These are phyloP conservation scores for Leptothorax acervorum DNA, from an alignment of 2,888 invertebrate genomes.

Conservation along the genomic window DNA sequence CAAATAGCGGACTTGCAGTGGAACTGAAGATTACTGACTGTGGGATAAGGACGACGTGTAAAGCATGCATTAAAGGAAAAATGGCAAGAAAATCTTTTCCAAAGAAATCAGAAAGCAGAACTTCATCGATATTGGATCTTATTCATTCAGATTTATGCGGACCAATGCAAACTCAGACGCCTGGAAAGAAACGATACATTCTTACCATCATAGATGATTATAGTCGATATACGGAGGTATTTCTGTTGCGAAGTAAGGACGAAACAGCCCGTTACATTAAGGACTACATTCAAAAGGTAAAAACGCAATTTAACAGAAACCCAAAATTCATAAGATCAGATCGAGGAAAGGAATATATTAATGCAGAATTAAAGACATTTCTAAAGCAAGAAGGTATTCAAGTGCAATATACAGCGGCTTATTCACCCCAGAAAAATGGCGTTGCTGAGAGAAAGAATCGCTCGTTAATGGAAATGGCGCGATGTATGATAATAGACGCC, in stretches of 20 bases:
- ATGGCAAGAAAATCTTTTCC: conserved; percentile 66
- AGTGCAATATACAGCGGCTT: conserved; percentile 66
- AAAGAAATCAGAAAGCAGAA: conserved; percentile 55
- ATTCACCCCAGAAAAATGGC: conserved; percentile 48
- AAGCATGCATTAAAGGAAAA: conserved; percentile 71
- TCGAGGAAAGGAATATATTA: conserved; percentile 6
- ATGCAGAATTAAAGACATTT: conserved; percentile 44
- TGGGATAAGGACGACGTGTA: not conserved
- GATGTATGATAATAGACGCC: conserved; percentile 1
- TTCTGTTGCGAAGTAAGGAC: conserved; percentile 17
- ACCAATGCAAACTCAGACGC: conserved; percentile 67
- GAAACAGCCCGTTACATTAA: not conserved
- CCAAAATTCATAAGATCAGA: not conserved
- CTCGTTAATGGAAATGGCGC: not conserved
- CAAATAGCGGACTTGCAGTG: not conserved
- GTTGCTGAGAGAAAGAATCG: conserved; percentile 7
- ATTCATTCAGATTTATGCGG: conserved; percentile 71
- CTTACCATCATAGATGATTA: conserved; percentile 66
- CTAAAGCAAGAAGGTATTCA: conserved; percentile 68
- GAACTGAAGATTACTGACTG: not conserved
- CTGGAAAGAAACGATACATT: conserved; percentile 64
- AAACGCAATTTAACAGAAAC: not conserved
- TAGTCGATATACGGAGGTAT: conserved; percentile 56
- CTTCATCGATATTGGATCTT: conserved; percentile 53
- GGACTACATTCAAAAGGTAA: not conserved